Percentiles rank a stretch among this genome's conserved stretches.
Evolutionary conservation across 1,140 invertebrate genomes (phyloP).

Genomic region (Aphidius gifuensis): DNA sequence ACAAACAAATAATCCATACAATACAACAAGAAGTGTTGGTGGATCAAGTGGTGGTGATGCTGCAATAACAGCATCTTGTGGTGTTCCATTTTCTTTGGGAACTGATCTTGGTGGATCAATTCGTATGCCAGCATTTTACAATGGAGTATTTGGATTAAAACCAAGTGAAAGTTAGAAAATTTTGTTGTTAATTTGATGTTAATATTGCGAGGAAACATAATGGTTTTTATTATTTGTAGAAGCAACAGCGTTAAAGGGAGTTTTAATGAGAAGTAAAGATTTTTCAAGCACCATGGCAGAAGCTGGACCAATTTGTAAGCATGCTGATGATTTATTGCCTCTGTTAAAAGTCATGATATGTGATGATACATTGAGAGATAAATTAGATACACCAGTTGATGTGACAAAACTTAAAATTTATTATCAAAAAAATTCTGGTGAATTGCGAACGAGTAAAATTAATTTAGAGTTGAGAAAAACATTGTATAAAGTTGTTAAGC

Average conservation of each 20-base stretch:
- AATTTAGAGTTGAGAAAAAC: slow-evolving; percentile 63
- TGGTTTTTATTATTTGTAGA: slow-evolving; percentile 31
- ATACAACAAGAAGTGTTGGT: slow-evolving; percentile 75
- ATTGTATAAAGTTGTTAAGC: slow-evolving; percentile 58
- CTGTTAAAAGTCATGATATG: slow-evolving; percentile 65
- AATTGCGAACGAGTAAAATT: slow-evolving; percentile 68
- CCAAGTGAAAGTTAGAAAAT: slow-evolving; percentile 65
- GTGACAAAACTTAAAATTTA: slow-evolving; percentile 70
- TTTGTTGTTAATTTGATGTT: background rate
- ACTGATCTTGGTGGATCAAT: slow-evolving; percentile 92
- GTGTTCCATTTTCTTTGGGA: slow-evolving; percentile 81
- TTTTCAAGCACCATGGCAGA: slow-evolving; percentile 62
- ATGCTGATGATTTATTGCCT: slow-evolving; percentile 71
- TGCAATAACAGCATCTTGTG: slow-evolving; percentile 72
- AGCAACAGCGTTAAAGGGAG: slow-evolving; percentile 54
- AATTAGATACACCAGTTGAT: slow-evolving; percentile 59
- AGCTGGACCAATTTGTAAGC: slow-evolving; percentile 76
- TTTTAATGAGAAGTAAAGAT: slow-evolving; percentile 60
- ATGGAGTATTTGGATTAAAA: slow-evolving; percentile 91
- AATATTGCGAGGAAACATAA: background rate
- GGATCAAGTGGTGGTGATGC: slow-evolving; percentile 84
- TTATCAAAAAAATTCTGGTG: slow-evolving; percentile 71
- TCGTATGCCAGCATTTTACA: slow-evolving; percentile 91
- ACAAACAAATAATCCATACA: slow-evolving; percentile 89
- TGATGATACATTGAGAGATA: slow-evolving; percentile 48